These are phyloP conservation scores for Leuctra nigra DNA, from an alignment of 2,888 invertebrate genomes.

Conservation along the genomic window DNA sequence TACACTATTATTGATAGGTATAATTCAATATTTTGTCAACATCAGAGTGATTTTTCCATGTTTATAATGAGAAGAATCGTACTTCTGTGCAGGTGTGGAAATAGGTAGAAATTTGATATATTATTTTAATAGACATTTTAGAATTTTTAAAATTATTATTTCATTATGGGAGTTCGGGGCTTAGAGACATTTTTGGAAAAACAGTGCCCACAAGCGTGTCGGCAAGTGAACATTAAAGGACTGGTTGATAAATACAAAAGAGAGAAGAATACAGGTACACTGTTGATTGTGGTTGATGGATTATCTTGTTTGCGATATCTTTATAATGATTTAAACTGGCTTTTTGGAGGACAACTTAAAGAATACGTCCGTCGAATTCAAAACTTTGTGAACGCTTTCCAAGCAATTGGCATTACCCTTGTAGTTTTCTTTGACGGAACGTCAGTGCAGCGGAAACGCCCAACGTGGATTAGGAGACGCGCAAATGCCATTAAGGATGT, in stretches of 20 bases:
- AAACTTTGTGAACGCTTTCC: slow-evolving; percentile 33
- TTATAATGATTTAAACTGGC: slow-evolving; percentile 33
- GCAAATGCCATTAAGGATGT: slow-evolving; percentile 31
- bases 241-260: slow-evolving; percentile 31
- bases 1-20: too few relatives aligned
- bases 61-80: too few relatives aligned
- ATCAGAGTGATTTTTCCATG: too few relatives aligned
- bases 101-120: too few relatives aligned
- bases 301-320: slow-evolving; percentile 33
- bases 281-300: slow-evolving; percentile 35
- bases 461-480: slow-evolving; percentile 34
- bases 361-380: slow-evolving; percentile 33
- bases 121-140: too few relatives aligned
- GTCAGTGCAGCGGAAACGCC: slow-evolving; percentile 33
- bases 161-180: slow-evolving; percentile 35
- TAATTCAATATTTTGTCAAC: too few relatives aligned
- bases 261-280: slow-evolving; percentile 28
- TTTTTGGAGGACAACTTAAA: slow-evolving; percentile 35
- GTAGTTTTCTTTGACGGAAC: slow-evolving; percentile 37
- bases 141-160: too few relatives aligned
- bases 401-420: slow-evolving; percentile 31
- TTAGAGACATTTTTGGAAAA: slow-evolving; percentile 35
- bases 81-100: too few relatives aligned
- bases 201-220: slow-evolving; percentile 32
- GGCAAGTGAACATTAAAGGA: slow-evolving; percentile 32